Percentiles rank a stretch among this genome's conserved stretches.
Conservation (phyloP, 2,797 vertebrate species). For the Eidolon dupreanum region DNA sequence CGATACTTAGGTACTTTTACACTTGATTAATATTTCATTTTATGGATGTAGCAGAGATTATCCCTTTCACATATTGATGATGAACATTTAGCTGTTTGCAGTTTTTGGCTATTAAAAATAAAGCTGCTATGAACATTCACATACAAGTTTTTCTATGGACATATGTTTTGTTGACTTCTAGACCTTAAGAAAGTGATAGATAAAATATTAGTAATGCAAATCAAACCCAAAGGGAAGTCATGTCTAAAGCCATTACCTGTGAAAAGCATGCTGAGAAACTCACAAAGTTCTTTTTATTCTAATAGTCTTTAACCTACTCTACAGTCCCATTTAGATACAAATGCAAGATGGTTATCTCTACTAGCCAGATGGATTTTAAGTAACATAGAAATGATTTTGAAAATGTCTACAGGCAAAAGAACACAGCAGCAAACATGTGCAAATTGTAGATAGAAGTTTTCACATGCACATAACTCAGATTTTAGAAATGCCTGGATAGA, state of each 20-base stretch:
- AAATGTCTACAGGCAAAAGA: conserved; percentile 35
- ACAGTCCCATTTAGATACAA: neutral
- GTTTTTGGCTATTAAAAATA: neutral
- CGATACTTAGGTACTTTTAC: neutral
- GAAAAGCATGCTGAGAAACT: neutral
- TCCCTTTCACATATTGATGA: neutral
- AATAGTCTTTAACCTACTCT: neutral
- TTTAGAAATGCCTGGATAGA: neutral
- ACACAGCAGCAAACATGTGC: conserved; percentile 12
- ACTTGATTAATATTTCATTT: neutral
- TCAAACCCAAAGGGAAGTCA: neutral
- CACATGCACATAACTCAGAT: neutral
- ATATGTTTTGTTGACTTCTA: neutral
- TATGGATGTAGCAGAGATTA: neutral
- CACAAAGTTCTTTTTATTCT: neutral
- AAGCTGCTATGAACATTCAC: neutral
- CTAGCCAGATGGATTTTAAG: neutral
- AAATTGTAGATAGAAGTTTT: neutral
- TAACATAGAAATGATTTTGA: conserved; percentile 46
- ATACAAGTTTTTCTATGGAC: neutral
- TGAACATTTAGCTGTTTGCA: neutral
- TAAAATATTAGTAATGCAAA: neutral
- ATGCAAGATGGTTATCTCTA: neutral
- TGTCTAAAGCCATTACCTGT: neutral
- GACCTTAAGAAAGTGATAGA: neutral